Evolutionary conservation across 92 coral and sea anemone species (phyloP).

Genomic region (Zoanthus solanderi): DNA sequence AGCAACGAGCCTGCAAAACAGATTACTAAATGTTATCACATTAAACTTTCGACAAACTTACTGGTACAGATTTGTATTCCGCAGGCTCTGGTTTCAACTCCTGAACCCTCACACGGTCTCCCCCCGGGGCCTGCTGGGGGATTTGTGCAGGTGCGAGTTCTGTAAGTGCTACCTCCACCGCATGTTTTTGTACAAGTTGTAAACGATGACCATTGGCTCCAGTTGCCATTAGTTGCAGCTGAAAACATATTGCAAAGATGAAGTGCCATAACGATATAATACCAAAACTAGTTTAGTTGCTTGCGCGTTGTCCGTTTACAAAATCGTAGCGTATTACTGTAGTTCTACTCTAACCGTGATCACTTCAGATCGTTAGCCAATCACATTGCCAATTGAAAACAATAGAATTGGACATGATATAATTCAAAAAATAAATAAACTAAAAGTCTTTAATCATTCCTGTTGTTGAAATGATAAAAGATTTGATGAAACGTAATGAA

Average conservation of each 20-base stretch:
- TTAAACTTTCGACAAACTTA: background rate
- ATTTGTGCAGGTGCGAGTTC: constrained; percentile 34
- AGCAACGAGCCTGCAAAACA: too few relatives aligned
- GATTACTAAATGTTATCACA: background rate
- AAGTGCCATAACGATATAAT: background rate
- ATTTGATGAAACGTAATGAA: too few relatives aligned
- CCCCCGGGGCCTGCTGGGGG: constrained; percentile 43
- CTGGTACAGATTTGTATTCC: background rate
- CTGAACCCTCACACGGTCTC: constrained; percentile 16
- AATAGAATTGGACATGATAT: too few relatives aligned
- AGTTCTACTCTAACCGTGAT: too few relatives aligned
- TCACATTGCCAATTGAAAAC: too few relatives aligned
- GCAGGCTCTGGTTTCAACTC: constrained; percentile 1
- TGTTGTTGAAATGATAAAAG: too few relatives aligned
- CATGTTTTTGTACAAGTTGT: constrained; percentile 22
- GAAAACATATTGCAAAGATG: background rate
- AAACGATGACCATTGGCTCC: constrained; percentile 32
- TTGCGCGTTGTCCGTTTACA: too few relatives aligned
- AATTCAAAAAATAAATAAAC: too few relatives aligned
- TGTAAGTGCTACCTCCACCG: constrained; percentile 6
- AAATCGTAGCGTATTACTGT: too few relatives aligned
- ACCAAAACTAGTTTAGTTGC: too few relatives aligned
- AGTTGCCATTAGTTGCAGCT: background rate
- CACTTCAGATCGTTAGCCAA: too few relatives aligned
- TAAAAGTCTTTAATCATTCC: too few relatives aligned